A percentile compares a stretch with the other conserved stretches of the same genome.
These are phyloP conservation scores for Procambarus clarkii DNA, from an alignment of 1,140 invertebrate species.

Conservation along the genomic window DNA sequence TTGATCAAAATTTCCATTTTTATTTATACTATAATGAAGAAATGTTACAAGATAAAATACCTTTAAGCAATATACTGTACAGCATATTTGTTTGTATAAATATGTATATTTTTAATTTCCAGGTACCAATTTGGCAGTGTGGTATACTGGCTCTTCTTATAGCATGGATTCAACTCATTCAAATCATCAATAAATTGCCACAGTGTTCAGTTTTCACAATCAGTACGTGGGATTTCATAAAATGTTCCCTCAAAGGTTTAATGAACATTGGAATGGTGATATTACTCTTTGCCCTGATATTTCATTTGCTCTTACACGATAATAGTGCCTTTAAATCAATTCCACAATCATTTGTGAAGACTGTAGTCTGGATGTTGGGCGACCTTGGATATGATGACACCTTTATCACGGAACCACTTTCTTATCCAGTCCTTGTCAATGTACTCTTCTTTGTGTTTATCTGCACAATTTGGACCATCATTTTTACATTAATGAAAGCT, in stretches of 20 bases:
- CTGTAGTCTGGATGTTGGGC: conserved; percentile 62
- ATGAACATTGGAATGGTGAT: conserved; percentile 53
- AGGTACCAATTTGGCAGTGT: conserved; percentile 46
- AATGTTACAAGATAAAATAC: no score
- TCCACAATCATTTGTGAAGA: conserved; percentile 61
- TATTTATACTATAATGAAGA: no score
- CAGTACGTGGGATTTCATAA: conserved; percentile 31
- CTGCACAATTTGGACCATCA: conserved; percentile 37
- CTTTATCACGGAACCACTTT: conserved; percentile 33
- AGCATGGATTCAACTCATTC: conserved; percentile 40
- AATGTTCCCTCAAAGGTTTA: conserved; percentile 54
- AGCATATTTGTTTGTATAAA: background rate
- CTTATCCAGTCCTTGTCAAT: conserved; percentile 50
- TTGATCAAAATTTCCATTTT: no score
- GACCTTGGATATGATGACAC: conserved; percentile 61
- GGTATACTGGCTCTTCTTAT: conserved; percentile 48
- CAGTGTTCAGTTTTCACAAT: conserved; percentile 29
- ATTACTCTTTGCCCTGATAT: conserved; percentile 53
- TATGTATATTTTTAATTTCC: background rate
- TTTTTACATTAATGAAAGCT: conserved; percentile 49
- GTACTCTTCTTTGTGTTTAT: conserved; percentile 63
- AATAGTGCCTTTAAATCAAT: conserved; percentile 37
- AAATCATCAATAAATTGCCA: conserved; percentile 39
- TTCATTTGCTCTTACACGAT: conserved; percentile 49
- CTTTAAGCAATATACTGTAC: no score